A percentile compares a stretch with the other conserved stretches of the same genome.
Evolutionary conservation across 2,113 vertebrate genomes (phyloP).

Genomic region (Pteropus alecto): DNA sequence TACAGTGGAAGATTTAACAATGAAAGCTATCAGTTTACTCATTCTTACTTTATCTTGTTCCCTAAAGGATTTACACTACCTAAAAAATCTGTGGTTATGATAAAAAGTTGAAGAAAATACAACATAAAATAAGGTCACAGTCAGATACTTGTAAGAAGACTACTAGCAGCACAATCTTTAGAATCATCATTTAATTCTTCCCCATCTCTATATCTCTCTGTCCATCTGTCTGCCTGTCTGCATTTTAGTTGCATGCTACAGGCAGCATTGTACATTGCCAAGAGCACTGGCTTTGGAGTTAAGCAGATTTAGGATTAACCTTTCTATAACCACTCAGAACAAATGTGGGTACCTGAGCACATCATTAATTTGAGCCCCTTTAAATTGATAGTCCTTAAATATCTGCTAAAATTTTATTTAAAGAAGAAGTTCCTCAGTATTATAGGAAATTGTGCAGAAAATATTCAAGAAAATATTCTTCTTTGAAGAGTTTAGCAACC

Average conservation of each 20-base stretch:
- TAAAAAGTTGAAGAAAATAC: not conserved
- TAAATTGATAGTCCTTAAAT: not conserved
- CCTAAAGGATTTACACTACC: not conserved
- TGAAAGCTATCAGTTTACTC: not conserved
- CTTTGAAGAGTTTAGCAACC: not conserved
- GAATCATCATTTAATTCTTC: not conserved
- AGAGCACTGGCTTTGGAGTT: not conserved
- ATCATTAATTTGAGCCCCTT: not conserved
- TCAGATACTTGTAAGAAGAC: not conserved
- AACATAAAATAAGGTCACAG: not conserved
- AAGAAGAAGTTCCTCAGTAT: not conserved
- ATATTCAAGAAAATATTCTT: not conserved
- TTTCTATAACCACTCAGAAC: not conserved
- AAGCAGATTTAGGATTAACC: not conserved
- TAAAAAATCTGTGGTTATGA: constrained; percentile 14
- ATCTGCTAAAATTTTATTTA: not conserved
- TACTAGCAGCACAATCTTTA: not conserved
- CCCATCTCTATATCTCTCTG: not conserved
- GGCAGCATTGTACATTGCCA: not conserved
- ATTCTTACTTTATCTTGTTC: not conserved
- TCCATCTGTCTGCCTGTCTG: not conserved
- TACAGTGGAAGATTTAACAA: not conserved
- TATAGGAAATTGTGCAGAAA: not conserved
- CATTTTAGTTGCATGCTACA: not conserved
- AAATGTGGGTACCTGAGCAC: not conserved